A percentile compares a stretch with the other conserved stretches of the same genome.
These are phyloP conservation scores for Procambarus clarkii DNA, from an alignment of 1,140 invertebrate species.

Conservation along the genomic window DNA sequence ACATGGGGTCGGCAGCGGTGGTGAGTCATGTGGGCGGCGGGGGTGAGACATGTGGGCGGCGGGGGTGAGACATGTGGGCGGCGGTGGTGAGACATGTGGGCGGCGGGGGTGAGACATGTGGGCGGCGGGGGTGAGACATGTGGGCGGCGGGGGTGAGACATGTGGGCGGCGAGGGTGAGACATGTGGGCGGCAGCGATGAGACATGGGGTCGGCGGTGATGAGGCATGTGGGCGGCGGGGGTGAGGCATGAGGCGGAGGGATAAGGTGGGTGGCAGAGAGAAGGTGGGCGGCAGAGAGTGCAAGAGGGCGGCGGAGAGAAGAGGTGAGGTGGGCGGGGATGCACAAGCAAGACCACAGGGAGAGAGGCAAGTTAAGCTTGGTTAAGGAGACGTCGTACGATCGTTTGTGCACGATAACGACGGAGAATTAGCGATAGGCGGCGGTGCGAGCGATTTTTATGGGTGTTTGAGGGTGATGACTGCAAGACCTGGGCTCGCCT, in stretches of 20 bases:
- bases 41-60: not conserved
- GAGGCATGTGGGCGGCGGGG: not conserved
- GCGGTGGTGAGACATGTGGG: not conserved
- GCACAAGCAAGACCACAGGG: not conserved
- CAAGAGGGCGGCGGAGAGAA: not conserved
- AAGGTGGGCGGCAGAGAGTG: not conserved
- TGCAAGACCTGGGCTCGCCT: conserved; percentile 28
- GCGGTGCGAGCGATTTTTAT: conserved; percentile 48
- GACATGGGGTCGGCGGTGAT: not conserved
- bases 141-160: not conserved
- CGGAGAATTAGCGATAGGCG: conserved; percentile 49
- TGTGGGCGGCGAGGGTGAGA: not conserved
- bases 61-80: not conserved
- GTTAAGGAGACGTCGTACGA: not conserved
- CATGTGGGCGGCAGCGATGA: not conserved
- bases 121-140: not conserved
- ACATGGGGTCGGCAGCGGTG: not conserved
- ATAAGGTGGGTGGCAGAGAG: not conserved
- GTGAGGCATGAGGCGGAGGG: not conserved
- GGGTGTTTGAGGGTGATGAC: conserved; percentile 35
- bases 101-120: not conserved
- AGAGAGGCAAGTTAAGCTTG: not conserved
- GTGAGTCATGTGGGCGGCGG: not conserved
- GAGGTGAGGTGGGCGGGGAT: not conserved
- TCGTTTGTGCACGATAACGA: conserved; percentile 4